A percentile compares a stretch with the other conserved stretches of the same genome.
phyloP scores from a whole-genome alignment of 2,888 invertebrate genomes.

The Coelinius sp. region DNA sequence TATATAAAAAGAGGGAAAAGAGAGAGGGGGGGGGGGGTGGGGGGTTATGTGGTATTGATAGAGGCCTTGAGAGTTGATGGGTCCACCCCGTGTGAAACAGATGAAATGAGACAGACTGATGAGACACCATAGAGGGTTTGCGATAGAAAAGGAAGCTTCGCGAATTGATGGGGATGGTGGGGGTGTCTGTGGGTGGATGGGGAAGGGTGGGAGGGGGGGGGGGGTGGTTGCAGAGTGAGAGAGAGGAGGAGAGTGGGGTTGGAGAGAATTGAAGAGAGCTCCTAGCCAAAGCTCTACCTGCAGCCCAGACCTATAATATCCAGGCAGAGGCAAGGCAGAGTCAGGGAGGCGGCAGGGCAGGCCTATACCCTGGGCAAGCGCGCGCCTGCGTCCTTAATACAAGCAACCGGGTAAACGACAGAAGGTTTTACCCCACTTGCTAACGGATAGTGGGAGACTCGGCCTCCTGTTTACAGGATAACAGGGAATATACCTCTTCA shows the following conservation, averaged over 20 bases:
- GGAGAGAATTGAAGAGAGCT: slow-evolving; percentile 33
- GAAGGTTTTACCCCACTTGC: slow-evolving; percentile 24
- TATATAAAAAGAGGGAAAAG: slow-evolving; percentile 3
- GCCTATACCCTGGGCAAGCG: slow-evolving; percentile 67
- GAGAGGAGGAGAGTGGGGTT: neutral
- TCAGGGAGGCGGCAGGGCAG: slow-evolving; percentile 49
- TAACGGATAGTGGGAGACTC: slow-evolving; percentile 29
- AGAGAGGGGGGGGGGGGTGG: slow-evolving; percentile 26
- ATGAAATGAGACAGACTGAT: slow-evolving; percentile 53
- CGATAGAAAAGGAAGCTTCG: neutral
- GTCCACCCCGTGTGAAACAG: slow-evolving; percentile 43
- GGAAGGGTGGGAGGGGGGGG: neutral
- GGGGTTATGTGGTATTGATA: slow-evolving; percentile 54
- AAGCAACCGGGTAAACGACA: slow-evolving; percentile 27
- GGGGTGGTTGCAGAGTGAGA: neutral
- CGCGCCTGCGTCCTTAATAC: slow-evolving; percentile 56
- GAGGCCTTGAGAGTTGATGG: slow-evolving; percentile 44
- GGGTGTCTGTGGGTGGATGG: neutral
- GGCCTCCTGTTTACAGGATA: slow-evolving; percentile 61
- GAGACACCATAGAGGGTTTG: neutral
- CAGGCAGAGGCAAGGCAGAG: slow-evolving; percentile 47
- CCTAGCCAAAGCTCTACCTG: slow-evolving; percentile 61
- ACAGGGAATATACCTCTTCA: slow-evolving; percentile 44
- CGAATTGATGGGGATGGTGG: neutral
- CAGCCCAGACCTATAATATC: slow-evolving; percentile 63